Evolutionary conservation across 2,113 vertebrate genomes (phyloP).

Genomic region (Dicerorhinus sumatrensis): DNA sequence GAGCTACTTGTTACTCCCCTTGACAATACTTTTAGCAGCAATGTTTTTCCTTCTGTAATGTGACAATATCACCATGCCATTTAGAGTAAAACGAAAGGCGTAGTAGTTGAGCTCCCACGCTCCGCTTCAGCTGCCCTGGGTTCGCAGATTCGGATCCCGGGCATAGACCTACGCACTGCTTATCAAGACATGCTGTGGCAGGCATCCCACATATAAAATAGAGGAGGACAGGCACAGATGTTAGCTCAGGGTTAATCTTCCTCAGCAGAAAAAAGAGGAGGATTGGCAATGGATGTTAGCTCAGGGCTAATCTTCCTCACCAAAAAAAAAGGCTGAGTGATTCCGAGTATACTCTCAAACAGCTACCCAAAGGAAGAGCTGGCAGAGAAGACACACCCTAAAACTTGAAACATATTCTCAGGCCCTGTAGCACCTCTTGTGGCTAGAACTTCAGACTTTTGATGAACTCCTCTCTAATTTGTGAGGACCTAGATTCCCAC

Average conservation of each 20-base stretch:
- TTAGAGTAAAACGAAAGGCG: not conserved
- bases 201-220: no score
- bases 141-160: no score
- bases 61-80: constrained; percentile 60
- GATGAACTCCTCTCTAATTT: not conserved
- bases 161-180: no score
- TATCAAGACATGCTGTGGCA: no score
- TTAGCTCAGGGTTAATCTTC: no score
- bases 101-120: no score
- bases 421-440: not conserved
- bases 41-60: constrained; percentile 49
- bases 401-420: not conserved
- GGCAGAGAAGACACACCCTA: not conserved
- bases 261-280: no score
- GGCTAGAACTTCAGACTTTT: not conserved
- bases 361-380: constrained; percentile 60
- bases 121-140: no score
- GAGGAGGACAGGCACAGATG: no score
- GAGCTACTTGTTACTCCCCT: constrained; percentile 59
- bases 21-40: constrained; percentile 67
- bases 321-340: constrained; percentile 34
- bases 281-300: no score
- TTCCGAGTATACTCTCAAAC: constrained; percentile 41
- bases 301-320: no score
- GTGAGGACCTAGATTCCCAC: not conserved